Conservation (phyloP, 1,140 invertebrate genomes). For the Saccostrea cuccullata region DNA sequence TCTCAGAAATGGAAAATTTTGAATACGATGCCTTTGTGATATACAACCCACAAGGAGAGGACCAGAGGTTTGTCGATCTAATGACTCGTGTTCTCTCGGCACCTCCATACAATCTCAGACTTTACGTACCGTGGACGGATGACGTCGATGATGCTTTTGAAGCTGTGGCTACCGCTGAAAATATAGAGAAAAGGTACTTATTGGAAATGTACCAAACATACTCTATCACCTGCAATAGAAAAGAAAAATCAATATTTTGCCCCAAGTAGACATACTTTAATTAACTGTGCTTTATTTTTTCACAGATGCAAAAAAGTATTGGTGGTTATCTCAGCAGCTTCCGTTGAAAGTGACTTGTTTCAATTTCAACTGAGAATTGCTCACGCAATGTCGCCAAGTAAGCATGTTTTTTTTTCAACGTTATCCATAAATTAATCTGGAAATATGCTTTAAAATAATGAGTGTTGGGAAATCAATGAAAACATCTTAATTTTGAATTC, state of each 20-base stretch:
- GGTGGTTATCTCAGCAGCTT: slow-evolving; percentile 14
- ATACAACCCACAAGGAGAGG: slow-evolving; percentile 29
- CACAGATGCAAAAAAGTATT: slow-evolving; percentile 39
- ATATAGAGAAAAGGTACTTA: slow-evolving; percentile 40
- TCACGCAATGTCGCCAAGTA: slow-evolving; percentile 39
- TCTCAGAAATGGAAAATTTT: not conserved
- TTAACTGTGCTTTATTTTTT: not conserved
- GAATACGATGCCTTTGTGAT: slow-evolving; percentile 40
- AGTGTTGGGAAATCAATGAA: too few relatives aligned
- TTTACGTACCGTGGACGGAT: slow-evolving; percentile 32
- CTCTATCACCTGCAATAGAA: too few relatives aligned
- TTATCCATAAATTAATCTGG: not conserved
- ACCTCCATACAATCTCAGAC: slow-evolving; percentile 22
- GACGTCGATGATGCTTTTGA: not conserved
- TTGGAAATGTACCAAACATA: not conserved
- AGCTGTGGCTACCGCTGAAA: slow-evolving; percentile 18
- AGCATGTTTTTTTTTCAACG: not conserved
- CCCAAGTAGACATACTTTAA: not conserved
- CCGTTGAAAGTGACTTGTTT: slow-evolving; percentile 29
- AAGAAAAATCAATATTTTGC: too few relatives aligned
- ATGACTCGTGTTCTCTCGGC: slow-evolving; percentile 1
- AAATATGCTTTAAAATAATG: not conserved
- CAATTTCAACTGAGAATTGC: slow-evolving; percentile 35
- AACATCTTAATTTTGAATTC: too few relatives aligned
- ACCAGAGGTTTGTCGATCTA: slow-evolving; percentile 4